Conservation (phyloP, 2,797 vertebrate genomes). For the Karalla daura region DNA sequence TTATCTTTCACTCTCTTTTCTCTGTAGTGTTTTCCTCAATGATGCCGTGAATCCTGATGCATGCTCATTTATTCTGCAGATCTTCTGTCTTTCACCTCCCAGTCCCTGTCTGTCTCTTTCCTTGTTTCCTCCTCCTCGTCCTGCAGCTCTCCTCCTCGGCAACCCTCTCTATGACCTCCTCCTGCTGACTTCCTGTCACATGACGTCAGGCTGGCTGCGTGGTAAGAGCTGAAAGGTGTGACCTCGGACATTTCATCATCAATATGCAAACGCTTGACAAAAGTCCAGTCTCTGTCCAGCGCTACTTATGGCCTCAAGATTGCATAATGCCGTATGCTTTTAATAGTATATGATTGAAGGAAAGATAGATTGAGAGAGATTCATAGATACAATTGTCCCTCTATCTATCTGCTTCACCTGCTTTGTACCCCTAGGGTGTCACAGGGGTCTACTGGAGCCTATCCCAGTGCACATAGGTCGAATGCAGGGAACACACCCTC, state of each 20-base stretch:
- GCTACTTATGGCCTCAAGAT: neutral
- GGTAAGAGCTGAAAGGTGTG: constrained; percentile 77
- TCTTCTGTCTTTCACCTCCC: constrained; percentile 37
- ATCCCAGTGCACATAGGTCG: too few relatives aligned
- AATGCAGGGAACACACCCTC: too few relatives aligned
- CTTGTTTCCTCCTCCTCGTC: constrained; percentile 33
- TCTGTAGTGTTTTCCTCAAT: constrained; percentile 4
- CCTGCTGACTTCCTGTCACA: constrained; percentile 78
- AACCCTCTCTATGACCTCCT: constrained; percentile 78
- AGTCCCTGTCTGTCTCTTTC: constrained; percentile 47
- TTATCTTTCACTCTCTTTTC: neutral
- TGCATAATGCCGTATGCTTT: too few relatives aligned
- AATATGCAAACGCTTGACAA: neutral
- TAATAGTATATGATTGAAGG: too few relatives aligned
- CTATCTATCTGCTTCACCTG: too few relatives aligned
- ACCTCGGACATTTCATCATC: constrained; percentile 1
- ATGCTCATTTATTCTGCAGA: constrained; percentile 35
- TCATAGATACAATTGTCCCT: neutral
- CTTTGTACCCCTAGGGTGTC: too few relatives aligned
- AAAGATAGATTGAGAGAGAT: too few relatives aligned
- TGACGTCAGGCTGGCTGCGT: constrained; percentile 63
- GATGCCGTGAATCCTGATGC: constrained; percentile 6
- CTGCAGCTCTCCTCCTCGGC: constrained; percentile 71
- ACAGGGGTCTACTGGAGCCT: too few relatives aligned
- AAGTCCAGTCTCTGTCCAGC: neutral